Evolutionary conservation across 2,113 vertebrate genomes (phyloP), one percentile per base, ranked within the genome.

Genomic region (Platysternon megacephalum): DNA sequence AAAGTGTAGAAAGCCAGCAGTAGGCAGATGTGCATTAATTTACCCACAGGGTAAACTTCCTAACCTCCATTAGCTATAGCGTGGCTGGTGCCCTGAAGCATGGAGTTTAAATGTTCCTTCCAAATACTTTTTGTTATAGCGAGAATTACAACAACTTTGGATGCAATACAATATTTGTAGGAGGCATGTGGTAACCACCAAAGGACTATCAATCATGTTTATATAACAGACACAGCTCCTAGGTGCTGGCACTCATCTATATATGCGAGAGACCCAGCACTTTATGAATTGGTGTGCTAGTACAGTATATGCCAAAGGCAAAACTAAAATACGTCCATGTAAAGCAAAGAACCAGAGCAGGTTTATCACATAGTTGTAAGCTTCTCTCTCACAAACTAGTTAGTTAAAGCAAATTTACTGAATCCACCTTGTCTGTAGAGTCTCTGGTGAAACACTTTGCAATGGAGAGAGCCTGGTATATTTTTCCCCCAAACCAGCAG

Each of bases 151-250:
- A 58, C 86, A 55, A 76, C 51, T 82, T 39, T 11, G 24, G 53
- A 22, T 17, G 81, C 48, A 80, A 11, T 35, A 80, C 39, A 29
- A 29, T 10, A 42, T 55, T 53, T 56, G 52, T 24, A 14, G 52
- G 52, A 56, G 8, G n/a, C n/a, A 79, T 0, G 0, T 87, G 91
- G 52, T 3, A 46, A 9, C 53, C 1, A 1, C 85, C 26, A 76
- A 61, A 84, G 81, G 48, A 89, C 81, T 0, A 0, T 44, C 7
- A 2, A 83, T 79, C 81, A 89, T 85, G 53, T 94, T 96, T 93
- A 94, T 95, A 5, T 87, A 96, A 93, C 86, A 96, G 86, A 90
- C 88, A 55, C 96, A 92, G 94, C 3, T 78, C 92, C 95, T 94
- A 84, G 88, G 85, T 90, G 85, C 94, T 92, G 86, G 94, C 96